A percentile compares a stretch with the other conserved stretches of the same genome.
Evolutionary conservation across 53 echinoderm and acorn worm genomes (phyloP).

Genomic region (Hippasteria phrygiana): DNA sequence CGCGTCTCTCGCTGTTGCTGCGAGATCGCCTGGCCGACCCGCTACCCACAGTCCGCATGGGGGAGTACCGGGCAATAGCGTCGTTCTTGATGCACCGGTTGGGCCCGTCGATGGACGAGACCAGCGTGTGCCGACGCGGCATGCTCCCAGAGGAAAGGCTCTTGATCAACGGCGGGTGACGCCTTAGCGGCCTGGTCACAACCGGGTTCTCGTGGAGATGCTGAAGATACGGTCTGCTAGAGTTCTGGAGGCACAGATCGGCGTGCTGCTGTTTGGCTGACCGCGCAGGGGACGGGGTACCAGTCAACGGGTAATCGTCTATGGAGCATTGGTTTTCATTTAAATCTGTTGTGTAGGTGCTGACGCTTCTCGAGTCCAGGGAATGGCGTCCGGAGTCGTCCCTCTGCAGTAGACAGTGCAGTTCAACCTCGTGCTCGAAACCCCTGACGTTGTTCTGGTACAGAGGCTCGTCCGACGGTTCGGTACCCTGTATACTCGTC

Average conservation of each 20-base stretch:
- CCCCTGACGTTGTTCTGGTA: slow-evolving; percentile 55
- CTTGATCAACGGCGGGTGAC: slow-evolving; percentile 60
- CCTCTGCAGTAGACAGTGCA: slow-evolving; percentile 54
- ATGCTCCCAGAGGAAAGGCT: slow-evolving; percentile 57
- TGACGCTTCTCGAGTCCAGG: slow-evolving; percentile 55
- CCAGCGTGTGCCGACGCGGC: slow-evolving; percentile 54
- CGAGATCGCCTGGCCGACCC: slow-evolving; percentile 44
- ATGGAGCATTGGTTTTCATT: slow-evolving; percentile 22
- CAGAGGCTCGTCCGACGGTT: slow-evolving; percentile 47
- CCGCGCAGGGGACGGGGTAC: slow-evolving; percentile 43
- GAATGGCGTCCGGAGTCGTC: slow-evolving; percentile 75
- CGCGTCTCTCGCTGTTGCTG: slow-evolving; percentile 49
- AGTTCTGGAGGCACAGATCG: slow-evolving; percentile 56
- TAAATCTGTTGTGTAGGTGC: slow-evolving; percentile 49
- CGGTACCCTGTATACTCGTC: slow-evolving; percentile 86
- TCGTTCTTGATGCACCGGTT: slow-evolving; percentile 54
- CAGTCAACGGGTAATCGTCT: slow-evolving; percentile 11
- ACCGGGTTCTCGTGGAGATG: slow-evolving; percentile 64
- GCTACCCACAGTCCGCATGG: slow-evolving; percentile 23
- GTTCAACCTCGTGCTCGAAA: slow-evolving; percentile 60
- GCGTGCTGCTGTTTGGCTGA: slow-evolving; percentile 59
- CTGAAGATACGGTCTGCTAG: slow-evolving; percentile 19
- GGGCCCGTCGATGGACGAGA: slow-evolving; percentile 56
- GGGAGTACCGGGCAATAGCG: slow-evolving; percentile 46
- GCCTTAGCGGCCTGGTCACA: background rate